Base-by-base conservation (phyloP, 2,113 vertebrate genomes). In the Uropsilus gracilis region DNA sequence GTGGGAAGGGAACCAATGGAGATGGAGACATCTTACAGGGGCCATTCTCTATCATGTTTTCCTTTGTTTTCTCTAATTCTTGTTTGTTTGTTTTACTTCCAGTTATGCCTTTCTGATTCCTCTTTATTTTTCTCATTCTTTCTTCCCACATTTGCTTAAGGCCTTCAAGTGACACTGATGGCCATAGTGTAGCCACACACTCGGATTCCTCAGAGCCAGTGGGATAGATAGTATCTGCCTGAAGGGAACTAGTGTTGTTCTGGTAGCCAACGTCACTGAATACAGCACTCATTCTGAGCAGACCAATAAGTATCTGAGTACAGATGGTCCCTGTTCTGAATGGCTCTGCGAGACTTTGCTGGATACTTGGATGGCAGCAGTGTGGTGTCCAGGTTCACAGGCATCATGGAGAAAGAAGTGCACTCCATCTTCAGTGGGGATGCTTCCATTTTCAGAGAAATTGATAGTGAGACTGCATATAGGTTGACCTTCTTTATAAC, bases 341-440 rank as follows among this genome's bases (percentile, higher is more conserved):
- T 9, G 12, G 55, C 6, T 0, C 0, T 3, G 9, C 42, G 46
- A 63, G 16, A 57, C 75, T 46, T n/a, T 44, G 17, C 2, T 10
- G 32, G 53, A 69, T 63, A 20, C 71, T 61, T 37, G 8, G 37
- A n/a, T 26, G 42, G 16, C 28, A 10, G 37, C 50, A 50, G 50
- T n/a, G 28, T 44, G 4, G 1, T 22, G 26, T 34, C 6, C 34
- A 32, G 14, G 39, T 11, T 55, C 18, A 30, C 2, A 32, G 53
- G 53, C 53, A 30, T 10, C 6, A 0, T 6, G 10, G 39, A 71
- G 34, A 44, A 16, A 55, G 53, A 55, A 0, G 5, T 12, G 44
- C 1, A 0, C 6, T 1, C n/a, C 3, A 13, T 48, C 7, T 8
- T 42, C 44, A 1, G 26, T 5, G 17, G 6, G n/a, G 14, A 6